Conservation (phyloP, 1,140 invertebrate species). For the Caenorhabditis briggsae region DNA sequence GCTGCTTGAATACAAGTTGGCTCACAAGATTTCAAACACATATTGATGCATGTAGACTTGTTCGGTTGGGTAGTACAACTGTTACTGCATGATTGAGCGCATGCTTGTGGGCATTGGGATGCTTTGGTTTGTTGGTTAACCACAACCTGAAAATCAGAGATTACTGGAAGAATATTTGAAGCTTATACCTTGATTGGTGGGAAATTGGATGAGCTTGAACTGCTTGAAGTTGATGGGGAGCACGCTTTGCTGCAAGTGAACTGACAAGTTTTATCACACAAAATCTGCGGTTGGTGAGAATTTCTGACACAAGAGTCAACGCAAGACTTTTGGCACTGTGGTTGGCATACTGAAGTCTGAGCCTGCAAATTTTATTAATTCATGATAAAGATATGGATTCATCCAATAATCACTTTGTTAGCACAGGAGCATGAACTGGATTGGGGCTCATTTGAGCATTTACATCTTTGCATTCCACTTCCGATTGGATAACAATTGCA, state of each 20-base stretch:
- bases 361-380: slow-evolving; percentile 8
- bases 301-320: slow-evolving; percentile 13
- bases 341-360: slow-evolving; percentile 53
- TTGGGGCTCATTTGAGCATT: slow-evolving; percentile 42
- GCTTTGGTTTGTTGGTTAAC: slow-evolving; percentile 42
- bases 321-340: slow-evolving; percentile 53
- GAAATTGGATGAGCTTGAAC: slow-evolving; percentile 1
- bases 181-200: slow-evolving; percentile 6
- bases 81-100: slow-evolving; percentile 44
- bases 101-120: slow-evolving; percentile 45
- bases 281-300: slow-evolving; percentile 35
- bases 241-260: slow-evolving; percentile 35
- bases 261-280: slow-evolving; percentile 44
- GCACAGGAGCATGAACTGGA: slow-evolving; percentile 47
- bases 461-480: slow-evolving; percentile 50
- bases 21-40: slow-evolving; percentile 42
- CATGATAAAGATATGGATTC: background rate
- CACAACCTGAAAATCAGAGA: slow-evolving; percentile 3
- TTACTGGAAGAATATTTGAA: background rate
- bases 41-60: background rate
- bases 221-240: background rate
- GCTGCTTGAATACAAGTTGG: slow-evolving; percentile 44
- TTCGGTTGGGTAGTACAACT: slow-evolving; percentile 21
- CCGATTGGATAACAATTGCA: slow-evolving; percentile 52
- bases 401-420: background rate